Evolutionary conservation across 2,888 invertebrate species (phyloP).

Genomic region (Metalampra italica): DNA sequence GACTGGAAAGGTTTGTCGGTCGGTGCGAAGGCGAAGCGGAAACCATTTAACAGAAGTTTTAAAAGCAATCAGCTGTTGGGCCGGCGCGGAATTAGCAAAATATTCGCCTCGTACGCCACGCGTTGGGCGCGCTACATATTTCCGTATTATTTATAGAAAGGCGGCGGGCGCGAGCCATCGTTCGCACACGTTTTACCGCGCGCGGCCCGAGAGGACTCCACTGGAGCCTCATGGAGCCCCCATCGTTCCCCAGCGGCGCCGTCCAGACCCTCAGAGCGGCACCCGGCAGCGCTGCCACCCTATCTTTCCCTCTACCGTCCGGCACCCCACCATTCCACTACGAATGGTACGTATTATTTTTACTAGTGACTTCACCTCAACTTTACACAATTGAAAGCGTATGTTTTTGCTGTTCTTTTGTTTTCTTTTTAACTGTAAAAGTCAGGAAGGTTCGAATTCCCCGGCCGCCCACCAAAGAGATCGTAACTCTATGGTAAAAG

Average conservation of each 20-base stretch:
- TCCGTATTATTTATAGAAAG: conserved; percentile 76
- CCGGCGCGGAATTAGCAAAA: conserved; percentile 53
- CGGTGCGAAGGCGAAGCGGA: not conserved
- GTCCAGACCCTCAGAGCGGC: conserved; percentile 50
- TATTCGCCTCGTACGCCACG: conserved; percentile 62
- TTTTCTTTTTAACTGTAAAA: too few species aligned
- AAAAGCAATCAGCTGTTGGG: conserved; percentile 20
- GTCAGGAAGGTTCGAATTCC: too few species aligned
- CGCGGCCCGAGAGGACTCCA: conserved; percentile 59
- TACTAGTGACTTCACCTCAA: conserved; percentile 1
- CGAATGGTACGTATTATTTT: conserved; percentile 56
- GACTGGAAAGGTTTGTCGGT: too few species aligned
- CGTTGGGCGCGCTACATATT: conserved; percentile 66
- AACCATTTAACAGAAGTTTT: not conserved
- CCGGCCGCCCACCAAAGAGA: too few species aligned
- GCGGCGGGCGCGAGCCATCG: conserved; percentile 57
- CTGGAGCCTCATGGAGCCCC: conserved; percentile 71
- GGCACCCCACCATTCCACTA: conserved; percentile 64
- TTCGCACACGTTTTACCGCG: conserved; percentile 66
- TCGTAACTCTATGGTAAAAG: too few species aligned
- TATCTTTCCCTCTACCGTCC: conserved; percentile 45
- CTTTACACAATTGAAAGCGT: not conserved
- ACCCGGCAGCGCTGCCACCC: conserved; percentile 48
- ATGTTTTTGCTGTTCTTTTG: too few species aligned
- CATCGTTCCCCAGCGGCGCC: conserved; percentile 51